A percentile compares a stretch with the other conserved stretches of the same genome.
phyloP scores from a whole-genome alignment of 2,888 invertebrate genomes.

The Bursaphelenchus okinawaensis region DNA sequence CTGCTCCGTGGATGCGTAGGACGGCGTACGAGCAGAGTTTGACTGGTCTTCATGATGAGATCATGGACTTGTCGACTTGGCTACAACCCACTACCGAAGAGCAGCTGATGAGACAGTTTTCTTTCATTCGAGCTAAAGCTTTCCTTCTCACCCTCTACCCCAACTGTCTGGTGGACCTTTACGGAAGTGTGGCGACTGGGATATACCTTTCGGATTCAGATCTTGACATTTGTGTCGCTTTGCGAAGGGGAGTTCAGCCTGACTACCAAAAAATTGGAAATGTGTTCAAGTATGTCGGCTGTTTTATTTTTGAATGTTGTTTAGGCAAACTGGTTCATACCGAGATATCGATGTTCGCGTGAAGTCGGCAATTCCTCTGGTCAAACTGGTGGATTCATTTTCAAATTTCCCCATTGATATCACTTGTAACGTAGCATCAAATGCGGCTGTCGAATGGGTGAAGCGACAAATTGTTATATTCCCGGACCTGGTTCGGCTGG shows the following conservation, averaged over 20 bases:
- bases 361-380: background rate
- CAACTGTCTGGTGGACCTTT: constrained; percentile 73
- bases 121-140: constrained; percentile 79
- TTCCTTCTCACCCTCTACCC: constrained; percentile 13
- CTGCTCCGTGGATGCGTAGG: background rate
- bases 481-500: constrained; percentile 84
- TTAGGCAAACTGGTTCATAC: background rate
- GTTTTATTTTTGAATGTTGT: background rate
- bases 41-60: constrained; percentile 81
- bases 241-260: background rate
- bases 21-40: constrained; percentile 18
- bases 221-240: background rate
- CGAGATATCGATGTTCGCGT: background rate
- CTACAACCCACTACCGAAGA: constrained; percentile 89
- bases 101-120: constrained; percentile 74
- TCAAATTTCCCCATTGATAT: constrained; percentile 66
- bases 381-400: background rate
- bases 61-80: constrained; percentile 88
- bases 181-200: constrained; percentile 96
- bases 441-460: constrained; percentile 23
- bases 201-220: constrained; percentile 73
- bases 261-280: background rate
- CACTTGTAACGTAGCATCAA: constrained; percentile 84
- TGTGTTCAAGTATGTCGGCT: background rate
- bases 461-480: constrained; percentile 60